Base-by-base conservation (phyloP, 2,888 invertebrate genomes). In the Cephus spinipes region DNA sequence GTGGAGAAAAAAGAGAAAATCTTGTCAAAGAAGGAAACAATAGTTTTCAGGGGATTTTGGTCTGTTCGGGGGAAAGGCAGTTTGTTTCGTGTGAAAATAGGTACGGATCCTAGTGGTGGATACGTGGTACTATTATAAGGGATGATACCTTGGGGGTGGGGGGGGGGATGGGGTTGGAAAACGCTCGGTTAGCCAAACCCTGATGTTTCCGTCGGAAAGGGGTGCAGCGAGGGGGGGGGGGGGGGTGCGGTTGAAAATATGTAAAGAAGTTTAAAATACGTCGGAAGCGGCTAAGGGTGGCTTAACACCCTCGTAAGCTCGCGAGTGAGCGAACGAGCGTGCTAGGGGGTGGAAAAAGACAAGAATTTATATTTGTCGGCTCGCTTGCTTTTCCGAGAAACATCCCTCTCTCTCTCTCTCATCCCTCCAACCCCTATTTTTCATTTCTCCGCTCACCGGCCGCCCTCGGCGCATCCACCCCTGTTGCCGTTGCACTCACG, bases 311-410 rank as follows among this genome's bases (percentile, higher is more conserved):
- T 83, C 83, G 82, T 86, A 86, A 84, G 84, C 80, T 83, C 80
- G 78, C 32, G 69, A 68, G 76, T 77, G 34, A 75, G 35, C 73
- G 69, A 77, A 36, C 36, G 15, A 35, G 77, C 73, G 74, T 73
- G 77, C 75, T 31, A 31, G 71, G 71, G 33, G 71, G 32, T 31
- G 32, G 32, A 71, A 33, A 71, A 33, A 75, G 35, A 73, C 80
- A 33, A 71, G 86, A 83, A 89, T 89, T 86, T 86, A 89, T 87
- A 88, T 87, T 89, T 88, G 86, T 87, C 87, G 87, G 86, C 84
- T 86, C 83, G 84, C 84, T 86, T 84, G 85, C 85, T 87, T 87
- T 87, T 86, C 85, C 87, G 87, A 86, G 86, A 81, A 85, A 85
- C 87, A 87, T 87, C 86, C 82, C 86, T 89, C 85, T 80, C 85